Base-by-base conservation (phyloP, 2,888 invertebrate genomes). In the Rosalia funebris region DNA sequence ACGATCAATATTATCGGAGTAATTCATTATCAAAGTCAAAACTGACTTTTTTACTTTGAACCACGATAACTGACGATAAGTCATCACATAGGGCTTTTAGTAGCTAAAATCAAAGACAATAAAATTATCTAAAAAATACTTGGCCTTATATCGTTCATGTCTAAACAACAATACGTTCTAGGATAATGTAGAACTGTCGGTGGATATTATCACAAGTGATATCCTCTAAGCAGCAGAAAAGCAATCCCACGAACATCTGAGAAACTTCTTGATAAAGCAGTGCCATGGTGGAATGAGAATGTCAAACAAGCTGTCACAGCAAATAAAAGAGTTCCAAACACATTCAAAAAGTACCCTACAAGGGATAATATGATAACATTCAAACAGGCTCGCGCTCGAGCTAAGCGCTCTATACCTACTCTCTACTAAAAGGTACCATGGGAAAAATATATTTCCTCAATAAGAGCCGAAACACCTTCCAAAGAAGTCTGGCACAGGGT, bases 271-370 rank as follows among this genome's bases (percentile, higher is more conserved):
- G 7, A 25, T 25, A 25, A 7, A 39, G 17, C 16, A 37, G 41
- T 59, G 19, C 58, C 53, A 4, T 59, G 58, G 32, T 59, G 53
- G 58, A 47, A 46, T 17, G 46, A 36, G 5, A 39, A 50, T n/a
- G 15, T 25, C 11, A 5, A 46, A 36, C 11, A 53, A 7, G 58
- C 52, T n/a, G 19, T 36, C 1, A 45, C 14, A 53, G 37, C 25
- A 11, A 57, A 50, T 25, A 50, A 57, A 17, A 5, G 17, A 17
- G 41, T 46, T 16, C 11, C 46, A 11, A 34, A 25, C n/a, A 25
- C 17, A 31, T 59, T 46, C 19, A 47, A 41, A 46, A 45, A 39
- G n/a, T n/a, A 12, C 7, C 34, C 41, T 7, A 58, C 15, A 2
- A 52, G 16, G 31, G 45, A n/a, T 4, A 58, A 58, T 20, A 10